Conservation (phyloP, 2,113 vertebrate species). For the Lepidothrix coronata region DNA sequence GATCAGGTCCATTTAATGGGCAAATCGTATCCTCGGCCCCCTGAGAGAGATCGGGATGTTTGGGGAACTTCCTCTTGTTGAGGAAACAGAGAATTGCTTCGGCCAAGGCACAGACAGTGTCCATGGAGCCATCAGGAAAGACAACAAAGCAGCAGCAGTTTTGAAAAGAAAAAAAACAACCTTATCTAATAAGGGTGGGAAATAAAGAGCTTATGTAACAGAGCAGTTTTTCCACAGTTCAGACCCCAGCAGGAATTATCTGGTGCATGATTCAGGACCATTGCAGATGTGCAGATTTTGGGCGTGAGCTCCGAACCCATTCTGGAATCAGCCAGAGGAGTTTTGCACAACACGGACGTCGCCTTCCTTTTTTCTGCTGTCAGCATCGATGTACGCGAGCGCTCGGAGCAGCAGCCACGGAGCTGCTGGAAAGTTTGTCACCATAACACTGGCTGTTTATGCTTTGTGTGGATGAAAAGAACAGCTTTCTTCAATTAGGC, state of each 20-base stretch:
- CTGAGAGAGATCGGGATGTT: neutral
- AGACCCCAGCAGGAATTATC: neutral
- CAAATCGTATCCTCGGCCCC: rapidly evolving
- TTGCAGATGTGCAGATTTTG: neutral
- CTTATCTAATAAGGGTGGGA: neutral
- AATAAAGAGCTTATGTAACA: neutral
- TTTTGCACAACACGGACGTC: neutral
- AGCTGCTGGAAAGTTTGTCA: constrained; percentile 67
- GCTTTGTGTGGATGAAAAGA: constrained; percentile 53
- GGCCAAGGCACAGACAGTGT: neutral
- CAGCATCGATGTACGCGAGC: neutral
- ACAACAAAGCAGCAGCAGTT: neutral
- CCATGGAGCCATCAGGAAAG: neutral
- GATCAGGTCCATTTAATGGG: neutral
- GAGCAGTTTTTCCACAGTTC: neutral
- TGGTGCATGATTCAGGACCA: neutral
- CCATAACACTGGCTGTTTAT: constrained; percentile 61
- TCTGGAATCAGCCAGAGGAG: neutral
- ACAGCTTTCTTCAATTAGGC: constrained; percentile 67
- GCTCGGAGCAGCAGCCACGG: constrained; percentile 40
- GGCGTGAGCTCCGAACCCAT: neutral
- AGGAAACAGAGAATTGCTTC: neutral
- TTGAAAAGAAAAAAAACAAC: neutral
- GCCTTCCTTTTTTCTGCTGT: neutral
- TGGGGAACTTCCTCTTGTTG: neutral